These are phyloP conservation scores for Petrocephalus zakoni DNA, from an alignment of 2,113 vertebrate species.

Conservation along the genomic window DNA sequence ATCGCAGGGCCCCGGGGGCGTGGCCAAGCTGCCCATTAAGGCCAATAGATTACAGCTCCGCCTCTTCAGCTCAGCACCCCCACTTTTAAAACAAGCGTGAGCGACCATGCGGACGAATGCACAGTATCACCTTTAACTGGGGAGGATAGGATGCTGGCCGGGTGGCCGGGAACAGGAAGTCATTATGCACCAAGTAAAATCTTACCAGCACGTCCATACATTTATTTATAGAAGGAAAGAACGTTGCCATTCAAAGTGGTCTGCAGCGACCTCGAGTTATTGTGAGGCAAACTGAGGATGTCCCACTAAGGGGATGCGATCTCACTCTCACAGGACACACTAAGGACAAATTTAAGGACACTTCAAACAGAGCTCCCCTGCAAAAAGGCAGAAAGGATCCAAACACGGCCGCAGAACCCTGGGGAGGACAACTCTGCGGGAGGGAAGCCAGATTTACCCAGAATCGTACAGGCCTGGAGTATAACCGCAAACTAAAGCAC, in stretches of 20 bases:
- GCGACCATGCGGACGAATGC: neutral
- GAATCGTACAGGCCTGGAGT: neutral
- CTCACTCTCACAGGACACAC: neutral
- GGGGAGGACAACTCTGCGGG: neutral
- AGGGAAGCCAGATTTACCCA: neutral
- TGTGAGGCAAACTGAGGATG: neutral
- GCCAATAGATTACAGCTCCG: neutral
- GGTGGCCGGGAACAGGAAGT: neutral
- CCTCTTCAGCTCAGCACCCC: neutral
- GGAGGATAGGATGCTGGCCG: neutral
- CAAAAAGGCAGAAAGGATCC: neutral
- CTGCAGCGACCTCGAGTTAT: neutral
- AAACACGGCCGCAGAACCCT: neutral
- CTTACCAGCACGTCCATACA: neutral
- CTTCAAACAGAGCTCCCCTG: neutral
- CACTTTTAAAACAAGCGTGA: neutral
- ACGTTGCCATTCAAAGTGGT: neutral
- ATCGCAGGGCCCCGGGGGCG: neutral
- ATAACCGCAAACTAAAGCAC: neutral
- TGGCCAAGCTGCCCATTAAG: neutral
- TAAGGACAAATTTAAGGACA: neutral
- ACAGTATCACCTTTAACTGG: neutral
- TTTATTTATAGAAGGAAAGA: neutral
- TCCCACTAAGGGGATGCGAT: neutral
- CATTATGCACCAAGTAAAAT: neutral